A percentile compares a stretch with the other conserved stretches of the same genome.
phyloP scores from a whole-genome alignment of 2,888 invertebrate genomes.

The Tachystola acroxantha region DNA sequence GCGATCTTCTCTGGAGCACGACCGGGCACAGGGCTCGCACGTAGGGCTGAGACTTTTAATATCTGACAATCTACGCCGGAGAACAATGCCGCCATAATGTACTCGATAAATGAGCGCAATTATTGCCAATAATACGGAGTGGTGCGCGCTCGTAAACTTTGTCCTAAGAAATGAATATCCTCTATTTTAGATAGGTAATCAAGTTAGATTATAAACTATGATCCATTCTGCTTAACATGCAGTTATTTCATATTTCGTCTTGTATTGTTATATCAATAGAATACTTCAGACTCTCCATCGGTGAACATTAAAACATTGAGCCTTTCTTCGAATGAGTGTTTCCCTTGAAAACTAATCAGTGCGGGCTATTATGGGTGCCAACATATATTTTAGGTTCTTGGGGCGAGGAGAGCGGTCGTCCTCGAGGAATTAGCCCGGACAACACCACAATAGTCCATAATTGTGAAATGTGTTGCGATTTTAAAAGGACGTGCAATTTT shows the following conservation, averaged over 20 bases:
- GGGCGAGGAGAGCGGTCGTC: slow-evolving; percentile 52
- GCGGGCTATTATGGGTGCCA: slow-evolving; percentile 51
- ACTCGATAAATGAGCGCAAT: slow-evolving; percentile 56
- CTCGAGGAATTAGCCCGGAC: slow-evolving; percentile 61
- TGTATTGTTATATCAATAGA: too few species aligned
- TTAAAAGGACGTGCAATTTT: slow-evolving; percentile 65
- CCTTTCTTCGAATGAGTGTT: slow-evolving; percentile 65
- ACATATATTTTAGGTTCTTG: slow-evolving; percentile 48
- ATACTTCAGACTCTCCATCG: slow-evolving; percentile 24
- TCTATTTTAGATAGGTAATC: not conserved
- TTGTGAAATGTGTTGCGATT: slow-evolving; percentile 77
- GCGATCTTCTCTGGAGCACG: slow-evolving; percentile 56
- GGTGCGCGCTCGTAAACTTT: slow-evolving; percentile 20
- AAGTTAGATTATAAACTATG: too few species aligned
- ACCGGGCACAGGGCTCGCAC: slow-evolving; percentile 53
- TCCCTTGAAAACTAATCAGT: slow-evolving; percentile 68
- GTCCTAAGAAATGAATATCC: slow-evolving; percentile 9
- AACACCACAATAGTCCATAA: slow-evolving; percentile 76
- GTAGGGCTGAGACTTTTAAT: slow-evolving; percentile 52
- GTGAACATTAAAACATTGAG: slow-evolving; percentile 42
- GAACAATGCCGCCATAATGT: slow-evolving; percentile 54
- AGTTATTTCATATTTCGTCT: too few species aligned
- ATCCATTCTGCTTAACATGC: too few species aligned
- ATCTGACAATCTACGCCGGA: slow-evolving; percentile 52
- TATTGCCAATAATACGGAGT: slow-evolving; percentile 48